Conservation (phyloP, 2,113 vertebrate species). For the Lagopus muta region DNA sequence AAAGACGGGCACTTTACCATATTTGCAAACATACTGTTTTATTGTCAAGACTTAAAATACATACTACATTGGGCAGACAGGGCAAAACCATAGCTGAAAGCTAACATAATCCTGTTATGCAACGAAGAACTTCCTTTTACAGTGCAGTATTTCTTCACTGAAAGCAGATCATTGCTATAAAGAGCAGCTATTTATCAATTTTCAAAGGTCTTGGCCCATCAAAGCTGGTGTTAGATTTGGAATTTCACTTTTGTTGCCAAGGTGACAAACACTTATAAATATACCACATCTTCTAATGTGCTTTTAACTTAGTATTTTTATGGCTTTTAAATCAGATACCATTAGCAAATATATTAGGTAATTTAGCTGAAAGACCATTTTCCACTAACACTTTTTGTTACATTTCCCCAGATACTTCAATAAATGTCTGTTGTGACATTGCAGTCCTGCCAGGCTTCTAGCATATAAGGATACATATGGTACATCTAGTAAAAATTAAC, state of each 20-base stretch:
- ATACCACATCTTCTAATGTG: conserved; percentile 85
- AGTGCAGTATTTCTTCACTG: conserved; percentile 65
- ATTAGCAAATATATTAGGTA: conserved; percentile 90
- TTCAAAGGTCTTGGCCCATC: conserved; percentile 85
- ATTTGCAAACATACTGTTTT: conserved; percentile 19
- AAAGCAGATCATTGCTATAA: conserved; percentile 77
- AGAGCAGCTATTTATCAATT: conserved; percentile 84
- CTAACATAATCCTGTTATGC: conserved; percentile 41
- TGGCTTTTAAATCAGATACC: conserved; percentile 89
- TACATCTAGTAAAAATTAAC: conserved; percentile 80
- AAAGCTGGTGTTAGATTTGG: conserved; percentile 81
- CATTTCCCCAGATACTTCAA: conserved; percentile 83
- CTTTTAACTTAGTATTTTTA: conserved; percentile 89
- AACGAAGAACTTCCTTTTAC: conserved; percentile 59
- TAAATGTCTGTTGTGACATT: conserved; percentile 87
- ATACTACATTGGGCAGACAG: conserved; percentile 18
- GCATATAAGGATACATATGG: conserved; percentile 67
- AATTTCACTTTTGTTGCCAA: conserved; percentile 85
- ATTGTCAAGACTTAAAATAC: conserved; percentile 29
- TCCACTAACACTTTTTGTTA: conserved; percentile 83
- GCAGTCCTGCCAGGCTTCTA: conserved; percentile 78
- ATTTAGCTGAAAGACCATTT: conserved; percentile 89
- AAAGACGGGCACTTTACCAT: neutral
- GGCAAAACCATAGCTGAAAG: conserved; percentile 46
- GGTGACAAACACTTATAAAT: conserved; percentile 89